A percentile compares a stretch with the other conserved stretches of the same genome.
These are phyloP conservation scores for Coryphaenoides rupestris DNA, from an alignment of 2,113 vertebrate genomes.

Conservation along the genomic window DNA sequence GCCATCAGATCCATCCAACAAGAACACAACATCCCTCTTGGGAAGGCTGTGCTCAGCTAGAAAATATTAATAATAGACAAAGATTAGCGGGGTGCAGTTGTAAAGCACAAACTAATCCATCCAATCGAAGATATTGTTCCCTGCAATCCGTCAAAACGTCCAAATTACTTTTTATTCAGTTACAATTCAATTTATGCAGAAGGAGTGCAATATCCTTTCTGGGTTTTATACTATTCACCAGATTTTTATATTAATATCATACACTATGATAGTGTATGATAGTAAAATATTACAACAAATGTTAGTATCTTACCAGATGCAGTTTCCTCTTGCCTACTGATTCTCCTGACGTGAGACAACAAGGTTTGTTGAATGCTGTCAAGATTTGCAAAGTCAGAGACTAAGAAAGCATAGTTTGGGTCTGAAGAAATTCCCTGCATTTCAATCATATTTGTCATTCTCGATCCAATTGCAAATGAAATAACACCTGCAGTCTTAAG, in stretches of 20 bases:
- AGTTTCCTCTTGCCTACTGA: constrained; percentile 24
- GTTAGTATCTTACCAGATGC: constrained; percentile 47
- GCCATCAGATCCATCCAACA: constrained; percentile 38
- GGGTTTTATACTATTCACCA: constrained; percentile 14
- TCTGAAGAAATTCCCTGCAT: constrained; percentile 59
- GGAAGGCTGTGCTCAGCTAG: constrained; percentile 4
- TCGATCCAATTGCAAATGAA: constrained; percentile 63
- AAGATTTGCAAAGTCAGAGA: constrained; percentile 62
- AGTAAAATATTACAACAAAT: neutral
- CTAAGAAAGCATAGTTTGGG: constrained; percentile 44
- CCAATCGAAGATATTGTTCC: too few species aligned
- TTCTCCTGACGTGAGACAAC: constrained; percentile 36
- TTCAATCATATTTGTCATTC: constrained; percentile 50
- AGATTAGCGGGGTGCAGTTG: too few species aligned
- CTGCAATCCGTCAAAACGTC: too few species aligned
- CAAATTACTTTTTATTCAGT: too few species aligned
- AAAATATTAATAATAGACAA: too few species aligned
- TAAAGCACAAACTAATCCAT: too few species aligned
- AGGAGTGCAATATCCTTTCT: constrained; percentile 57
- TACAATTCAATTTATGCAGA: constrained; percentile 65
- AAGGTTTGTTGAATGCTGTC: constrained; percentile 49
- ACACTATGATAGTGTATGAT: neutral
- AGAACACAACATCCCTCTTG: constrained; percentile 34
- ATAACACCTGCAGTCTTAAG: constrained; percentile 61
- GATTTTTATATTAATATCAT: neutral